Evolutionary conservation across 2,797 vertebrate genomes (phyloP).

Genomic region (Hapalemur alaotrensis): DNA sequence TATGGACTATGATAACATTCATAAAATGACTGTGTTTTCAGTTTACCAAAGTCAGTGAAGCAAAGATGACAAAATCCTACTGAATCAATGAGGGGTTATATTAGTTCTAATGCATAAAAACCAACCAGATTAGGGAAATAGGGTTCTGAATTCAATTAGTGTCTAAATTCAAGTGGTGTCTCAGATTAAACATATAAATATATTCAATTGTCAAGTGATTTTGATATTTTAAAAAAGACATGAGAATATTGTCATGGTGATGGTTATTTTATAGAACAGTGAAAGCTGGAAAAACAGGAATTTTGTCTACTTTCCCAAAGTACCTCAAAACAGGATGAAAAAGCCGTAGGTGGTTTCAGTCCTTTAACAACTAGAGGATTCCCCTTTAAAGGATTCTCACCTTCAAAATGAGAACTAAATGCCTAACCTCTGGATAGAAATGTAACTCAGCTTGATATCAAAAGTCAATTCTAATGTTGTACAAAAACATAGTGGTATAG

Average conservation of each 20-base stretch:
- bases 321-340: background rate
- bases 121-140: background rate
- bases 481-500: background rate
- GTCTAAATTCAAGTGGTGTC: background rate
- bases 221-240: background rate
- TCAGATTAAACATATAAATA: background rate
- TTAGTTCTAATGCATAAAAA: background rate
- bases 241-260: background rate
- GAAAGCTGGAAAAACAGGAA: background rate
- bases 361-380: background rate
- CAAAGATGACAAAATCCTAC: background rate
- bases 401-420: slow-evolving; percentile 22
- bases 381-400: background rate
- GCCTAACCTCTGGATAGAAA: background rate
- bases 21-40: background rate
- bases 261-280: background rate
- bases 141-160: background rate
- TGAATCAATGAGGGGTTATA: background rate
- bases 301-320: background rate
- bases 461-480: background rate
- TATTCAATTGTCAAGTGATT: background rate
- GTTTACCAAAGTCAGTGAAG: background rate
- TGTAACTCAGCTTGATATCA: background rate
- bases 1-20: background rate
- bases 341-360: background rate